Evolutionary conservation across 2,888 invertebrate species (phyloP).

Genomic region (Eupithecia pulchellata): DNA sequence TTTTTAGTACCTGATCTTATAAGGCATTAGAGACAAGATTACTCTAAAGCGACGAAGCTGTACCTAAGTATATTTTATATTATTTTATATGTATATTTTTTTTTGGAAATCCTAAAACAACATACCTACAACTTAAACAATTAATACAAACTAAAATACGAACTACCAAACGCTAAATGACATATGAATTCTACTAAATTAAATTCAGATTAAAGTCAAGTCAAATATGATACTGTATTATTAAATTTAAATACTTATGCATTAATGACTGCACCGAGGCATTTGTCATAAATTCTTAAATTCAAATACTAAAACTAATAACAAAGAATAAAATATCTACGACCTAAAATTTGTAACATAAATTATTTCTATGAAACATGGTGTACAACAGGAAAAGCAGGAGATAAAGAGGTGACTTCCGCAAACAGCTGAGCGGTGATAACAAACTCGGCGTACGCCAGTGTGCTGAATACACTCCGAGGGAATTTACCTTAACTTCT

Average conservation of each 20-base stretch:
- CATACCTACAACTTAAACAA: no score
- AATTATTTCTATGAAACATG: background rate
- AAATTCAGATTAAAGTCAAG: no score
- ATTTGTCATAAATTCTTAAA: background rate
- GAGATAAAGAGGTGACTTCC: conserved; percentile 61
- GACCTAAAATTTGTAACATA: background rate
- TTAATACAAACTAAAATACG: no score
- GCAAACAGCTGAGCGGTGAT: conserved; percentile 59
- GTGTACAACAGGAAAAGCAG: conserved; percentile 53
- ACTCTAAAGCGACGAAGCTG: no score
- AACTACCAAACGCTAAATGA: no score
- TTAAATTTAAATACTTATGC: background rate
- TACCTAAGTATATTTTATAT: no score
- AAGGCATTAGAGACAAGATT: no score
- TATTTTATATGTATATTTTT: no score
- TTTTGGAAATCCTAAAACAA: no score
- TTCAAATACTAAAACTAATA: background rate
- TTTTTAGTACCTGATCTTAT: no score
- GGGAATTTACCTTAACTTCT: background rate
- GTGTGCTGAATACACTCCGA: background rate
- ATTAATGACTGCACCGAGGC: background rate
- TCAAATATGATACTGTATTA: no score
- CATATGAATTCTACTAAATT: no score
- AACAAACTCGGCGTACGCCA: conserved; percentile 10
- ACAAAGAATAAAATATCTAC: background rate